Percentiles rank a stretch among this genome's conserved stretches.
Conservation (phyloP, 2,888 invertebrate species). For the Tiliacea citrago region DNA sequence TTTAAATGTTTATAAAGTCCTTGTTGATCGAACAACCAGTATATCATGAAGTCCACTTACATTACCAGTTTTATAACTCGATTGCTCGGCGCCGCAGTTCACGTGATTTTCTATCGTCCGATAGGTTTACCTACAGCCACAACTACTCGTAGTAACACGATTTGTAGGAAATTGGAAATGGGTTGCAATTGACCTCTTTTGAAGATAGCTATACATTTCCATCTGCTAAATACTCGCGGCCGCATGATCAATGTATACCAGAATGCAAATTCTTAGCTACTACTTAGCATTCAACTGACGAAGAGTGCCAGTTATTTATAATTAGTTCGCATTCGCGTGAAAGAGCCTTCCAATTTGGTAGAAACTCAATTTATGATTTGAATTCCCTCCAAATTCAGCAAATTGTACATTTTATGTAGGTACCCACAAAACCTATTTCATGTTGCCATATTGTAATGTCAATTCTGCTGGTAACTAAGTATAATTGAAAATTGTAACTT, state of each 20-base stretch:
- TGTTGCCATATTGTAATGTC: neutral
- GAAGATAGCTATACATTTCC: slow-evolving; percentile 6
- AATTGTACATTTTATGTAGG: slow-evolving; percentile 9
- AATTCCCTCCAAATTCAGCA: slow-evolving; percentile 1
- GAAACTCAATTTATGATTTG: slow-evolving; percentile 6
- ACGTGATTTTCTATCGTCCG: slow-evolving; percentile 21
- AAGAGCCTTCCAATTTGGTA: slow-evolving; percentile 15
- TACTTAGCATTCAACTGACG: slow-evolving; percentile 8
- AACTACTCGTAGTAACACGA: slow-evolving; percentile 36
- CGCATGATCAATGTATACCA: neutral
- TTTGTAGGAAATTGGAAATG: slow-evolving; percentile 40
- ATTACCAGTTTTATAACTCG: slow-evolving; percentile 42
- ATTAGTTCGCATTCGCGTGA: neutral
- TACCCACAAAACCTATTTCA: neutral
- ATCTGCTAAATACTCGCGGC: neutral
- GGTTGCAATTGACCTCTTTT: slow-evolving; percentile 27
- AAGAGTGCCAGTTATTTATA: slow-evolving; percentile 19
- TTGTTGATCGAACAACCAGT: neutral
- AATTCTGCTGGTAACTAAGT: neutral
- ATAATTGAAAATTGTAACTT: neutral
- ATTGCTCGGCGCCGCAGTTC: slow-evolving; percentile 15
- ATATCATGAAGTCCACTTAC: slow-evolving; percentile 26
- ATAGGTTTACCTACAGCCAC: slow-evolving; percentile 12
- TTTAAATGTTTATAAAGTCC: slow-evolving; percentile 4
- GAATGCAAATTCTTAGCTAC: neutral